phyloP scores from a whole-genome alignment of 2,113 vertebrate genomes.

The Platichthys flesus region DNA sequence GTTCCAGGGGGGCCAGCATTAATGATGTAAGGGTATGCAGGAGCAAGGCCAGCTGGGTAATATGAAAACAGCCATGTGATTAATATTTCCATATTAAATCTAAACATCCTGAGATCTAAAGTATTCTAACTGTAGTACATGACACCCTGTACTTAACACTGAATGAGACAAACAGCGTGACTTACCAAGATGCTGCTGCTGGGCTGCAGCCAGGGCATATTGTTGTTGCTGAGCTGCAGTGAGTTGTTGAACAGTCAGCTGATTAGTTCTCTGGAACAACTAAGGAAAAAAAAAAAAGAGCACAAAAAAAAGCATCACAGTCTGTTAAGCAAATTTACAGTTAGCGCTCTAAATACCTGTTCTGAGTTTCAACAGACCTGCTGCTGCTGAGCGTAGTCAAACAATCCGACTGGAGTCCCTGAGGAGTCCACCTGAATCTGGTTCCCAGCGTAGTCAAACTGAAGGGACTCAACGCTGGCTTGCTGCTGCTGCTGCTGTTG shows the following conservation, averaged over 20 bases:
- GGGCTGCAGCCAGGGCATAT: constrained; percentile 94
- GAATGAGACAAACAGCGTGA: neutral
- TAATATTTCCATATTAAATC: constrained; percentile 23
- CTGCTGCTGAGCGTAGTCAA: constrained; percentile 99
- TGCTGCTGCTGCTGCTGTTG: constrained; percentile 22
- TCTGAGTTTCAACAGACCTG: constrained; percentile 85
- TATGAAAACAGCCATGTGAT: constrained; percentile 35
- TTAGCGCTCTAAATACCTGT: neutral
- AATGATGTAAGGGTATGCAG: constrained; percentile 98
- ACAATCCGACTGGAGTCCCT: constrained; percentile 92
- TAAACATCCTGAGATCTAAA: neutral
- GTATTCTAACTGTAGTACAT: neutral
- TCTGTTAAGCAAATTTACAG: constrained; percentile 2
- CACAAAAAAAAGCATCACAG: constrained; percentile 12
- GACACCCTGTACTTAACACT: neutral
- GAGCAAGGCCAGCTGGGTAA: constrained; percentile 92
- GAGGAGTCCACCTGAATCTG: constrained; percentile 98
- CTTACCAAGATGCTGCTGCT: constrained; percentile 97
- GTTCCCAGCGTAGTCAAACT: constrained; percentile 97
- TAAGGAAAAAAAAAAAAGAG: constrained; percentile 49
- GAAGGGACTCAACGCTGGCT: constrained; percentile 93
- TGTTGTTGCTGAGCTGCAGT: constrained; percentile 97
- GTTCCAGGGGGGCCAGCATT: constrained; percentile 94
- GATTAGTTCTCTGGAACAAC: constrained; percentile 96
- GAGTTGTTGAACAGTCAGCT: constrained; percentile 94